Evolutionary conservation across 2,113 vertebrate species (phyloP).

Genomic region (Tychaedon coryphoeus): DNA sequence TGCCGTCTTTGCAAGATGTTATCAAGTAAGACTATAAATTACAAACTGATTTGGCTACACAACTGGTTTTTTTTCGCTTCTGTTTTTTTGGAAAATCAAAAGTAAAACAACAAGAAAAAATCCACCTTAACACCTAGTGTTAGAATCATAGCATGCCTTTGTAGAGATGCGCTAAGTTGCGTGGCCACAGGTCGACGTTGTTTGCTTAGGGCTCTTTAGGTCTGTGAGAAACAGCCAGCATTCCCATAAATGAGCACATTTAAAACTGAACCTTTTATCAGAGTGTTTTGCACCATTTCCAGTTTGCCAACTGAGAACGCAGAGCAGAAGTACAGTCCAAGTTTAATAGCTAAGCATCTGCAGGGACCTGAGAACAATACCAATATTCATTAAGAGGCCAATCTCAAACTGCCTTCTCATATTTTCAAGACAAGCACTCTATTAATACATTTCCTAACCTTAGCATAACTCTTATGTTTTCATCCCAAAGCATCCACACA

Average conservation of each 20-base stretch:
- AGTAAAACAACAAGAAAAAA: not conserved
- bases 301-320: not conserved
- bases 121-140: not conserved
- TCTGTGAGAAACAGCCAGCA: not conserved
- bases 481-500: not conserved
- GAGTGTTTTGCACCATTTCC: not conserved
- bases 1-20: not conserved
- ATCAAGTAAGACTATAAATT: not conserved
- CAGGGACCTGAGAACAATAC: conserved; percentile 2
- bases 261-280: not conserved
- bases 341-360: conserved; percentile 3
- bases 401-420: conserved; percentile 15
- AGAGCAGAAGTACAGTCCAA: not conserved
- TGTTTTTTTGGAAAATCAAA: not conserved
- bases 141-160: not conserved
- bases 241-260: not conserved
- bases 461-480: conserved; percentile 29
- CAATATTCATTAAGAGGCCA: conserved; percentile 25
- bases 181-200: accelerated
- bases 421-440: not conserved
- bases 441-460: conserved; percentile 51
- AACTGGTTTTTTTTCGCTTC: not conserved
- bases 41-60: not conserved
- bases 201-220: not conserved
- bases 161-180: not conserved